These are phyloP conservation scores for Diplogasteroides magnus DNA, from an alignment of 1,140 invertebrate species.

Conservation along the genomic window DNA sequence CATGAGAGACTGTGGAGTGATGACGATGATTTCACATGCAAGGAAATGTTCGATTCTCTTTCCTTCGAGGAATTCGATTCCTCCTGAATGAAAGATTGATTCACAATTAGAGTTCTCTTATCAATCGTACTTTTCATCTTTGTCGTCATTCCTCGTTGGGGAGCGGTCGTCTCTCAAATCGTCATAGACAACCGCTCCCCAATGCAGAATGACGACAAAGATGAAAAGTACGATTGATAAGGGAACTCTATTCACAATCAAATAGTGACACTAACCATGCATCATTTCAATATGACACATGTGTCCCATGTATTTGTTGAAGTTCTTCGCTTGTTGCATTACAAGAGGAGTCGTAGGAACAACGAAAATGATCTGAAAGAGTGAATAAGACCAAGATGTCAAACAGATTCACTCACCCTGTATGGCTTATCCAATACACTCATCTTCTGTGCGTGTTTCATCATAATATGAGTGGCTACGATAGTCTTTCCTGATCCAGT, in stretches of 20 bases:
- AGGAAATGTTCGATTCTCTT: conserved; percentile 12
- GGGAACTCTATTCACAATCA: not conserved
- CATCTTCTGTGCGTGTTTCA: conserved; percentile 17
- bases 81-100: too few relatives aligned
- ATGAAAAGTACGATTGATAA: too few relatives aligned
- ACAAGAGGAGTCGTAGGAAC: conserved; percentile 36
- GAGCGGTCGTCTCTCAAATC: too few relatives aligned
- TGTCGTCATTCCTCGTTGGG: too few relatives aligned
- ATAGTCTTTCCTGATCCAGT: conserved; percentile 39
- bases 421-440: not conserved
- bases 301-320: conserved; percentile 14
- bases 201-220: too few relatives aligned
- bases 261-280: not conserved
- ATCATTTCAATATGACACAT: too few relatives aligned
- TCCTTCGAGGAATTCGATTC: not conserved
- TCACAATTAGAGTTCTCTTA: too few relatives aligned
- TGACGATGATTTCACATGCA: conserved; percentile 17
- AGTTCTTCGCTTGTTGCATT: conserved; percentile 24
- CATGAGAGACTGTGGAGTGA: conserved; percentile 34
- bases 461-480: conserved; percentile 18
- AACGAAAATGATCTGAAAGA: conserved; percentile 26
- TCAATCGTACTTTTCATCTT: too few relatives aligned
- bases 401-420: not conserved
- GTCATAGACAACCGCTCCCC: too few relatives aligned
- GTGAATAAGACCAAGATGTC: not conserved